A percentile compares a stretch with the other conserved stretches of the same genome.
These are phyloP conservation scores for Trachops cirrhosus DNA, from an alignment of 2,797 vertebrate genomes.

Conservation along the genomic window DNA sequence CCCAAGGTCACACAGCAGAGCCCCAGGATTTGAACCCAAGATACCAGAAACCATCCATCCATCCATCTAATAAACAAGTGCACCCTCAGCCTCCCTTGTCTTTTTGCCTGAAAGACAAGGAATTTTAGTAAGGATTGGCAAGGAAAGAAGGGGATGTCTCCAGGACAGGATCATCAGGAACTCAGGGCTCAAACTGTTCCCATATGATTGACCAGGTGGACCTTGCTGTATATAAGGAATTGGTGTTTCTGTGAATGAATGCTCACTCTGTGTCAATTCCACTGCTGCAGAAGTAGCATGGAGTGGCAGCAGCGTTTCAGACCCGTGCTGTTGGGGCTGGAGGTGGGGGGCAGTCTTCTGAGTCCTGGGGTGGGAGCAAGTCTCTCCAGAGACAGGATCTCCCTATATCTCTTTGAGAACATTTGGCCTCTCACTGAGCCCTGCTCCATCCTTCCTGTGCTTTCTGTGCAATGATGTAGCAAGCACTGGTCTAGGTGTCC, in stretches of 20 bases:
- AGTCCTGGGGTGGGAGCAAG: background rate
- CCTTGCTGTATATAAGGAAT: background rate
- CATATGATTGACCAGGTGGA: background rate
- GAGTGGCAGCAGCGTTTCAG: background rate
- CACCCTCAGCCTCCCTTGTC: background rate
- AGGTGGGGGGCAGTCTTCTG: background rate
- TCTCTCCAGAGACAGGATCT: background rate
- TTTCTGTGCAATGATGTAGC: background rate
- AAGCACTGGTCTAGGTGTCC: background rate
- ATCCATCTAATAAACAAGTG: background rate
- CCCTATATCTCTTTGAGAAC: background rate
- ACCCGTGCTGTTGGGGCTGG: background rate
- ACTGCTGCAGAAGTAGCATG: background rate
- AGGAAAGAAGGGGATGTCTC: background rate
- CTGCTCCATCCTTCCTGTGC: background rate
- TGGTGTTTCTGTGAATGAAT: background rate
- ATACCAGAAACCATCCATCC: background rate
- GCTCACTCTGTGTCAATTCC: background rate
- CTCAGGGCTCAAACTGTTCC: background rate
- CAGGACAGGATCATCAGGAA: background rate
- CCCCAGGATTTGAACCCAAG: background rate
- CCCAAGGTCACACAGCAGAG: slow-evolving; percentile 44
- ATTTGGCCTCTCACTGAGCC: background rate
- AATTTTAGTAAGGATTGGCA: background rate
- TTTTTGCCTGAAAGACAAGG: background rate